These are phyloP conservation scores for Gavialis gangeticus DNA, from an alignment of 2,113 vertebrate genomes.

Conservation along the genomic window DNA sequence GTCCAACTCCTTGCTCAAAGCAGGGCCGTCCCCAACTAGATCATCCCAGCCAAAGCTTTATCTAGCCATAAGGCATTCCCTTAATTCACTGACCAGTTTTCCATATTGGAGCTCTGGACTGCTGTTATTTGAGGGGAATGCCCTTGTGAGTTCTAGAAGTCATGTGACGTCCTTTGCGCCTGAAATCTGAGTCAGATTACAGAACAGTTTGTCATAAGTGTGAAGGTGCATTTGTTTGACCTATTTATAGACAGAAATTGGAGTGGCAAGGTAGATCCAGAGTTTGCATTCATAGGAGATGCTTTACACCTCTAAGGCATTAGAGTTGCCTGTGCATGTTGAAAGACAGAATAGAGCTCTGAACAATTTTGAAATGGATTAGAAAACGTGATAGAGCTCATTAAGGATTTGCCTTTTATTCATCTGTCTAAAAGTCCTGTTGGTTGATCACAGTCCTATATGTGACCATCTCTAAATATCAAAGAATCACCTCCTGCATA, in stretches of 20 bases:
- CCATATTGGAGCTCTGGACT: not conserved
- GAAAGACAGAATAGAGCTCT: not conserved
- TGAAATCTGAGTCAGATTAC: not conserved
- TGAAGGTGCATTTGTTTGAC: not conserved
- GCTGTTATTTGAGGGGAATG: not conserved
- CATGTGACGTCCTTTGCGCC: not conserved
- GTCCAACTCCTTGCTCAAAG: too few relatives aligned
- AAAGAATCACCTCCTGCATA: not conserved
- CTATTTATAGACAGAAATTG: not conserved
- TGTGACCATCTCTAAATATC: not conserved
- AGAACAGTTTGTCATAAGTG: not conserved
- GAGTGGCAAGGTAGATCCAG: not conserved
- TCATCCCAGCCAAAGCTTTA: too few relatives aligned
- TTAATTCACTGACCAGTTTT: not conserved
- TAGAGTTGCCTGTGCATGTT: not conserved
- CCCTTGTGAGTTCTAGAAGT: not conserved
- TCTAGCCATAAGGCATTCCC: not conserved
- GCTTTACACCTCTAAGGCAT: not conserved
- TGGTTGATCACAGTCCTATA: not conserved
- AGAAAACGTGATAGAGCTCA: not conserved
- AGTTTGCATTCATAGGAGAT: not conserved
- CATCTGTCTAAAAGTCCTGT: not conserved
- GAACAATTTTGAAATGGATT: not conserved
- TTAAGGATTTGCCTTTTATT: not conserved
- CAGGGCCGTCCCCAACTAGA: too few relatives aligned